These are phyloP conservation scores for pig (Sus scrofa) DNA, from an alignment of 2,113 vertebrate species.

Conservation along the genomic window DNA sequence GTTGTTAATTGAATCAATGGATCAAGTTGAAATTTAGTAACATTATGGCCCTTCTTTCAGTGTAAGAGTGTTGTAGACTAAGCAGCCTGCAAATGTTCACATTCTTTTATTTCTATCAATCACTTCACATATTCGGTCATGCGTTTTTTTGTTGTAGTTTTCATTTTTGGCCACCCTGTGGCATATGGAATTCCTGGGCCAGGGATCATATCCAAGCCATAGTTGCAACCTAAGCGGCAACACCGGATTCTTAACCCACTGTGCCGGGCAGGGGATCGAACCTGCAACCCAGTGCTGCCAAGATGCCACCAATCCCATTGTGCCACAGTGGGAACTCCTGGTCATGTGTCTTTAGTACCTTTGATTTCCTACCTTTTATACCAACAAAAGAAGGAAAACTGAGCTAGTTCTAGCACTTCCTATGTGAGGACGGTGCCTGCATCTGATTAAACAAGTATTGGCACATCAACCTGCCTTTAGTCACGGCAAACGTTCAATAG, in stretches of 20 bases:
- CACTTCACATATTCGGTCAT: background rate
- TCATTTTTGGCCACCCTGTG: too few species aligned
- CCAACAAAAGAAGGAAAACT: background rate
- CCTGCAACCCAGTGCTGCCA: too few species aligned
- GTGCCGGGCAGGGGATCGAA: too few species aligned
- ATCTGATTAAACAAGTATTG: background rate
- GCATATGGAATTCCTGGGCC: too few species aligned
- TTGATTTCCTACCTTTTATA: background rate
- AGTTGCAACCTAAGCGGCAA: too few species aligned
- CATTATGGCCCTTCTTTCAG: background rate
- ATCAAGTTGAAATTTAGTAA: background rate
- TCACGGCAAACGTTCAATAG: background rate
- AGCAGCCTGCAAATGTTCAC: background rate
- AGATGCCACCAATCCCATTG: too few species aligned
- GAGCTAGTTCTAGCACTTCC: background rate
- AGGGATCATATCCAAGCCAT: too few species aligned
- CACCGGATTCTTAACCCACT: too few species aligned
- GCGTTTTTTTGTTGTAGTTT: background rate
- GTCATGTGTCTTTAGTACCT: background rate
- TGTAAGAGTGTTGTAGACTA: background rate
- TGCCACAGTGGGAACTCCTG: too few species aligned
- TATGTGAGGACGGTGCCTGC: constrained; percentile 18
- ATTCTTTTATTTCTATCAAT: background rate
- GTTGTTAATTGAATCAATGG: background rate
- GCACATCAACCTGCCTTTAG: background rate